These are phyloP conservation scores for Caenorhabditis brenneri DNA, from an alignment of 1,140 invertebrate species.

Conservation along the genomic window DNA sequence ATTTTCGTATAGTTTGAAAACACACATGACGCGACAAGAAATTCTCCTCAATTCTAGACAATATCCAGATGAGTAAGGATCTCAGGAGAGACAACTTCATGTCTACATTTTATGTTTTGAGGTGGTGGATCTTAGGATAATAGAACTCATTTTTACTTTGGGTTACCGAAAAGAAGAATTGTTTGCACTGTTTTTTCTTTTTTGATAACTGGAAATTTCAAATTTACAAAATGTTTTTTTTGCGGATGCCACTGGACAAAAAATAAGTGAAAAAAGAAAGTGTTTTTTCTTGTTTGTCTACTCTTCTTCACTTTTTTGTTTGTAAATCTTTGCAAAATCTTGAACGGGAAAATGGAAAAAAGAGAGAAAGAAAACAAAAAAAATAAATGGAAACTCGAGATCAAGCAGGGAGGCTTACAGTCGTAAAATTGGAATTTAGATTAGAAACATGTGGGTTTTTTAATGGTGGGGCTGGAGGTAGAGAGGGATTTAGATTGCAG, in stretches of 20 bases:
- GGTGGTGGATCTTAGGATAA: too few relatives aligned
- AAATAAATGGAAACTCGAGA: neutral
- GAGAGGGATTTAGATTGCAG: too few relatives aligned
- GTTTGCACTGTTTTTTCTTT: neutral
- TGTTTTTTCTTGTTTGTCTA: neutral
- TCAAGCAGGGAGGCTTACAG: neutral
- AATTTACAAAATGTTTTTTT: too few relatives aligned
- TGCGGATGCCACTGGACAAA: neutral
- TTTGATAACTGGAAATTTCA: neutral
- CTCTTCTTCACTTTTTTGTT: neutral
- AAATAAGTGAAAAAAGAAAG: neutral
- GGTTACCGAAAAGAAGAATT: too few relatives aligned
- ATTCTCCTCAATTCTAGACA: neutral
- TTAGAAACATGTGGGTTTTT: neutral
- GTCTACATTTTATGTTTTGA: neutral
- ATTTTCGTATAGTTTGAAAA: neutral
- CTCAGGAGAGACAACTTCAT: neutral
- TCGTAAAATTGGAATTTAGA: conserved; percentile 5
- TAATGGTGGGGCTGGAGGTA: too few relatives aligned
- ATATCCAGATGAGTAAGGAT: neutral
- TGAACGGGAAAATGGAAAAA: neutral
- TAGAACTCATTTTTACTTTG: too few relatives aligned
- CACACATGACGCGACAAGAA: neutral
- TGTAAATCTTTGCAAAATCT: neutral
- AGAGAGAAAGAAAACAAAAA: neutral